Conservation (phyloP, 2,888 invertebrate genomes). For the Eutolmus rufibarbis region DNA sequence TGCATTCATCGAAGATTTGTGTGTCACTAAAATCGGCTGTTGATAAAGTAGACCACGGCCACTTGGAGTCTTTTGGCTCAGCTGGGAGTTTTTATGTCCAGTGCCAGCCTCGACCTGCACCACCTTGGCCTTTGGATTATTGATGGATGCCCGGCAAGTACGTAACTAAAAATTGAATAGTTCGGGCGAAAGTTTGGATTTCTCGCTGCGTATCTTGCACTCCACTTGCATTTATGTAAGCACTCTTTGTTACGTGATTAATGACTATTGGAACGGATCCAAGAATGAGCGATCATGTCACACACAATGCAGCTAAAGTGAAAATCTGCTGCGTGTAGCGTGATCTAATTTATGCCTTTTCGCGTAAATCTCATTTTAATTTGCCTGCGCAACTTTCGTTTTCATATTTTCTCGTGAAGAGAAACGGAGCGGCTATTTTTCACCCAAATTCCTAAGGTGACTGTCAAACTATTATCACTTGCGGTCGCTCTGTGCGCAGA, state of each 20-base stretch:
- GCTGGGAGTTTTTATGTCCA: background rate
- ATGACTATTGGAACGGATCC: background rate
- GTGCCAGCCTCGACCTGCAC: background rate
- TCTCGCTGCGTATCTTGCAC: background rate
- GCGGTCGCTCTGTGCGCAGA: background rate
- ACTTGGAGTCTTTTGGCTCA: background rate
- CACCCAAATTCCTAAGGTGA: background rate
- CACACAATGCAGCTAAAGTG: background rate
- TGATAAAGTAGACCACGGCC: background rate
- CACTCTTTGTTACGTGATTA: background rate
- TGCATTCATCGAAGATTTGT: slow-evolving; percentile 10
- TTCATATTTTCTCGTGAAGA: background rate
- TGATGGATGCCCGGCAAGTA: background rate
- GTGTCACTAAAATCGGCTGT: background rate
- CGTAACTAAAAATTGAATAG: background rate
- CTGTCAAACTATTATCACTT: background rate
- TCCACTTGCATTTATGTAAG: background rate
- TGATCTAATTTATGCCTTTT: background rate
- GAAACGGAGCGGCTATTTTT: background rate
- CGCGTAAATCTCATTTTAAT: background rate
- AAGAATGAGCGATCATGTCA: background rate
- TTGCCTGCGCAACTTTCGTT: background rate
- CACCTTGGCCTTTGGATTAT: slow-evolving; percentile 4
- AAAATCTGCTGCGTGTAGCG: background rate
- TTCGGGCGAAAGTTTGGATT: background rate